These are phyloP conservation scores for Heliconius sara DNA, from an alignment of 2,888 invertebrate genomes.

Conservation along the genomic window DNA sequence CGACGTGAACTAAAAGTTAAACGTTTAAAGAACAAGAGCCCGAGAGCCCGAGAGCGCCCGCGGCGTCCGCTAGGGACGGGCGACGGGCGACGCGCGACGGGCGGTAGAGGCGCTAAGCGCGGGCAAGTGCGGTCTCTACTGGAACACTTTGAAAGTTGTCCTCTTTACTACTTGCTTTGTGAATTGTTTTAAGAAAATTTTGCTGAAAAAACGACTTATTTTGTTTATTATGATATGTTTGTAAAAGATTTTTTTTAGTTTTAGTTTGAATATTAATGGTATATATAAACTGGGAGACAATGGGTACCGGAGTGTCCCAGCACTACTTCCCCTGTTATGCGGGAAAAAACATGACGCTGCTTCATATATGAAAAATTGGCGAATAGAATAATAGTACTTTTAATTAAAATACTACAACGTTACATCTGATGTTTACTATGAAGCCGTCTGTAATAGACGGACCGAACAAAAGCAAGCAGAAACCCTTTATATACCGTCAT, in stretches of 20 bases:
- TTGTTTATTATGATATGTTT: too few species aligned
- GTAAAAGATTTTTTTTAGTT: too few species aligned
- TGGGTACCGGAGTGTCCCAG: too few species aligned
- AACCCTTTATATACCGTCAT: background rate
- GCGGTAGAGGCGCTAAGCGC: background rate
- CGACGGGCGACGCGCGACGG: background rate
- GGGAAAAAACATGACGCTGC: background rate
- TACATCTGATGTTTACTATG: background rate
- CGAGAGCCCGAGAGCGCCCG: background rate
- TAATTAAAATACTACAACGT: background rate
- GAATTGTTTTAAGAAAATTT: background rate
- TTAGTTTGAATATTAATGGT: too few species aligned
- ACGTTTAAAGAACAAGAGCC: constrained; percentile 6
- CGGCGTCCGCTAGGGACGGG: background rate
- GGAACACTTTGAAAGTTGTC: background rate
- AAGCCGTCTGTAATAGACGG: background rate
- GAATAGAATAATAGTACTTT: too few species aligned
- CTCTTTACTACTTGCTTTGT: background rate
- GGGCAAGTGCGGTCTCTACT: constrained; percentile 1
- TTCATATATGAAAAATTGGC: background rate
- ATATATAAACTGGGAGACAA: too few species aligned
- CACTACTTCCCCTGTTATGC: background rate
- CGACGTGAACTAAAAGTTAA: constrained; percentile 4
- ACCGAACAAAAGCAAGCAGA: background rate
- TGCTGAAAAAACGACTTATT: background rate